Evolutionary conservation across 2,888 invertebrate species (phyloP).

Genomic region (Archips xylosteana): DNA sequence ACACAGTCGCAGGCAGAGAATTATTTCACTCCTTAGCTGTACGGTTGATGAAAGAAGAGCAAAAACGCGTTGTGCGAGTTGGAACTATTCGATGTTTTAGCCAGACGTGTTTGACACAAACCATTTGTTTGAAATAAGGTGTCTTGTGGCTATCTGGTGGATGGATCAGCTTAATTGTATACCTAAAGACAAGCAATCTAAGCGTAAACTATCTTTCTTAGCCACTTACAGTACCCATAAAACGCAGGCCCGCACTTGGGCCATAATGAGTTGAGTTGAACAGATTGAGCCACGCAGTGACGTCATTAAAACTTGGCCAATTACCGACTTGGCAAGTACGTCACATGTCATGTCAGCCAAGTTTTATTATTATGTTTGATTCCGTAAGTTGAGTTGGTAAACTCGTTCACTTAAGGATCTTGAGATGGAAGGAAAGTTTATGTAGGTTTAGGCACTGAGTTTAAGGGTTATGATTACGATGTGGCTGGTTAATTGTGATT

Average conservation of each 20-base stretch:
- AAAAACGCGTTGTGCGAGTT: no score
- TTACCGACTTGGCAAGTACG: constrained; percentile 48
- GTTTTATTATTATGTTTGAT: constrained; percentile 41
- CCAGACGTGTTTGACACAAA: no score
- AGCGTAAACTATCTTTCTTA: neutral
- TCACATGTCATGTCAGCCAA: constrained; percentile 44
- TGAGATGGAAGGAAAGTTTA: neutral
- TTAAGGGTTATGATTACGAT: neutral
- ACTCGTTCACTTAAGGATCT: constrained; percentile 29
- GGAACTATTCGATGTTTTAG: no score
- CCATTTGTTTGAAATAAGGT: no score
- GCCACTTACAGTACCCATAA: constrained; percentile 23
- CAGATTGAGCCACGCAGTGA: constrained; percentile 40
- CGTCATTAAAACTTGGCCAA: constrained; percentile 56
- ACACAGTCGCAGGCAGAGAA: no score
- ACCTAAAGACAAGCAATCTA: neutral
- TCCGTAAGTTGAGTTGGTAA: constrained; percentile 28
- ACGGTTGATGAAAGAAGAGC: no score
- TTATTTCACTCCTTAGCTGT: no score
- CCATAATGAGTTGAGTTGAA: constrained; percentile 41
- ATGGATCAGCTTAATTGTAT: no score
- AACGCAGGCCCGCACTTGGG: constrained; percentile 33
- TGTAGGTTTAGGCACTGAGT: neutral
- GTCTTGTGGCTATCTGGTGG: no score
- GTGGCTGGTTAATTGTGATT: neutral